Conservation (phyloP, 2,888 invertebrate species). For the Saturnia pavonia region DNA sequence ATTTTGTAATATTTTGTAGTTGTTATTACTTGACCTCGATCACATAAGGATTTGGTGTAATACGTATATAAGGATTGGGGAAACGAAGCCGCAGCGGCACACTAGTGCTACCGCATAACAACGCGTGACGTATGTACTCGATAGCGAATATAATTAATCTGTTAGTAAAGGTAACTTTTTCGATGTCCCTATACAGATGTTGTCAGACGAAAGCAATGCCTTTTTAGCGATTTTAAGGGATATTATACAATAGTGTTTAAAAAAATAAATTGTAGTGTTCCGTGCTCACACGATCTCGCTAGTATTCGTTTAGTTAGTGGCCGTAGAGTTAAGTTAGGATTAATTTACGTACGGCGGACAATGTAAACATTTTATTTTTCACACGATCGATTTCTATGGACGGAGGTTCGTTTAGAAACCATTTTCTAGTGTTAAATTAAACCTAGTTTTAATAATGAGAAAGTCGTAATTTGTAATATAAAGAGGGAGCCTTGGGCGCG, state of each 20-base stretch:
- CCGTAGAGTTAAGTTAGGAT: conserved; percentile 74
- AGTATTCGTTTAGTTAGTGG: conserved; percentile 78
- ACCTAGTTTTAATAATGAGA: conserved; percentile 47
- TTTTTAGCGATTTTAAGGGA: conserved; percentile 67
- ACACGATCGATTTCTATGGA: conserved; percentile 50
- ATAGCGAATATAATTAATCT: conserved; percentile 26
- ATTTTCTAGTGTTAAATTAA: conserved; percentile 53
- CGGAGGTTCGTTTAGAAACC: conserved; percentile 52
- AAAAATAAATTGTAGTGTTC: conserved; percentile 63
- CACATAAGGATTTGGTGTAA: neutral
- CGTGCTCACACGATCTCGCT: conserved; percentile 81
- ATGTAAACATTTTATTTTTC: conserved; percentile 38
- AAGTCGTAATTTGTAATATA: conserved; percentile 36
- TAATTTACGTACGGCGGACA: conserved; percentile 56
- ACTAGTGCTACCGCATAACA: too few relatives aligned
- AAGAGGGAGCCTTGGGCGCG: conserved; percentile 49
- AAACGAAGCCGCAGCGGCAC: too few relatives aligned
- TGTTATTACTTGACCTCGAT: neutral
- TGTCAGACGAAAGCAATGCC: conserved; percentile 60
- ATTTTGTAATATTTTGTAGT: neutral
- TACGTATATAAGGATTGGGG: too few relatives aligned
- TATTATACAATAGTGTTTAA: conserved; percentile 53
- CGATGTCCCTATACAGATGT: conserved; percentile 67
- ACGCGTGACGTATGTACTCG: neutral
- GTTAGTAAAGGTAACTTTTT: conserved; percentile 53